Evolutionary conservation across 2,797 vertebrate species (phyloP), one percentile per base, ranked within the genome.

Genomic region (Bucorvus abyssinicus): DNA sequence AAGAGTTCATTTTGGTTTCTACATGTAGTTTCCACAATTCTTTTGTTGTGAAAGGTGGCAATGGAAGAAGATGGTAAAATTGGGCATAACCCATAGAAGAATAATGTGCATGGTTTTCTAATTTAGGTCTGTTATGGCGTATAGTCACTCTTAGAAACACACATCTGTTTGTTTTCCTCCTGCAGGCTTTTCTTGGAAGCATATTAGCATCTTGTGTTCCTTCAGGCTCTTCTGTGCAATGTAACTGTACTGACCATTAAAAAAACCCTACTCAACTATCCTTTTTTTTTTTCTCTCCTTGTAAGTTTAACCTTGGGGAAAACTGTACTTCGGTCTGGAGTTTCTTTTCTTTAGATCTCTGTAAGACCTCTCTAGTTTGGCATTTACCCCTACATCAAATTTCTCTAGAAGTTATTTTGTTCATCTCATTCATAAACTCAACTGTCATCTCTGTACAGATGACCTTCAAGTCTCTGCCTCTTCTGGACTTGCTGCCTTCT

Each of bases 1-100:
- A 82, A 52, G 29, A 75, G 52, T 42, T 81, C 0, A 0, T 84
- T 17, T 30, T 29, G 18, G 32, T 68, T 87, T 68, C 69, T 68
- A 0, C 3, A 0, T 60, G 27, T 7, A 27, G 26, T 55, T 93
- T 89, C 27, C 7, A 68, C 2, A 59, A 0, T 27, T 64, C 2
- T 71, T 90, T 22, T 53, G 24, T 63, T 67, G 30, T 69, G 57
- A 75, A 80, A 75, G 36, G 19, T 55, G 21, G 6, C 18, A 5
- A 26, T 77, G 63, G 47, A 67, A 70, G 47, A 70, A 57, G 44
- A 26, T 67, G 38, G 21, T 79, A 57, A 74, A 36, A 20, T 53
- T n/a, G 2, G 12, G 26, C 32, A 29, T 81, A 77, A 65, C 10
- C 21, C 7, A 6, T 70, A 38, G 22, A 63, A 56, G 24, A 67